These are phyloP conservation scores for Euura saliciscinereae DNA, from an alignment of 1,140 invertebrate species.

Conservation along the genomic window DNA sequence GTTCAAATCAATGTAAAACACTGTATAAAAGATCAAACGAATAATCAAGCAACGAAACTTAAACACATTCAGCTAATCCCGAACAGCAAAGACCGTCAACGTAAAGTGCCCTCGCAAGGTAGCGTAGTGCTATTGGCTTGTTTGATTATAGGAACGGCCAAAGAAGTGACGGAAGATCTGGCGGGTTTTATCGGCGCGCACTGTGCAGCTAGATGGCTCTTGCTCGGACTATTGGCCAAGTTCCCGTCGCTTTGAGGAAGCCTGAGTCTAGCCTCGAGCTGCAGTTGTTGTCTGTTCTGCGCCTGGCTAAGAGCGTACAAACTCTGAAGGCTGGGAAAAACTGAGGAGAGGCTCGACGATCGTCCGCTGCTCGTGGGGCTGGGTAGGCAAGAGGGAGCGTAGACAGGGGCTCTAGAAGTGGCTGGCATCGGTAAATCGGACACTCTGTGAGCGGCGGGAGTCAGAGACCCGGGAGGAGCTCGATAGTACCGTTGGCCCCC, in stretches of 20 bases:
- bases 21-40: too few relatives aligned
- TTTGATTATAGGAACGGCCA: constrained; percentile 46
- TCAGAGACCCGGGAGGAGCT: constrained; percentile 47
- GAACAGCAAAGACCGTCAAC: background rate
- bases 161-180: constrained; percentile 36
- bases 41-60: too few relatives aligned
- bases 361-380: constrained; percentile 23
- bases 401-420: constrained; percentile 39
- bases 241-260: constrained; percentile 15
- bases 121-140: constrained; percentile 21
- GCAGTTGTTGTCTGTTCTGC: constrained; percentile 42
- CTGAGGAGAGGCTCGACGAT: constrained; percentile 28
- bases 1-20: too few relatives aligned
- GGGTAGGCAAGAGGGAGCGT: constrained; percentile 38
- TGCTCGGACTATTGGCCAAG: constrained; percentile 20
- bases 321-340: constrained; percentile 45
- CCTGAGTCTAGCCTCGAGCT: constrained; percentile 34
- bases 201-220: constrained; percentile 46
- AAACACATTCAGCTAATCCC: too few relatives aligned
- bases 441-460: constrained; percentile 45
- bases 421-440: constrained; percentile 31
- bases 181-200: constrained; percentile 46
- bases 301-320: constrained; percentile 42
- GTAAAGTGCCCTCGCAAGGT: background rate
- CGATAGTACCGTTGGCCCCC: constrained; percentile 48